Percentiles rank a stretch among this genome's conserved stretches.
Conservation (phyloP, 2,888 invertebrate species). For the Lasioglossum figueresi region DNA sequence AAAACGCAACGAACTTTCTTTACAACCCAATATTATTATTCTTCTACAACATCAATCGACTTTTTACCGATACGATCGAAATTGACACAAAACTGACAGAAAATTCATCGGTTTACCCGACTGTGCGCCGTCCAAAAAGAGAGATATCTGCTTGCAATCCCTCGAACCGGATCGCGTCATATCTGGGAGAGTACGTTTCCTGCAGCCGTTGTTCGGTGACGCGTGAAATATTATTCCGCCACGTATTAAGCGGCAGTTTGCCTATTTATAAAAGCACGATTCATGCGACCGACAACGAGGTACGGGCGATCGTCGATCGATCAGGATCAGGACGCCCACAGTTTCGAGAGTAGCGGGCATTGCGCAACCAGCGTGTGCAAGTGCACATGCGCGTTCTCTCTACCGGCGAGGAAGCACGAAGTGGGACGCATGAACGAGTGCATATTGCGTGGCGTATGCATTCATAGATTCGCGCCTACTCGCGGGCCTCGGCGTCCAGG, state of each 20-base stretch:
- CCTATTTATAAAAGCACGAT: constrained; percentile 71
- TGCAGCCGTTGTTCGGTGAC: constrained; percentile 40
- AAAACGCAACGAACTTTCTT: no score
- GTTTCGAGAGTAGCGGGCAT: constrained; percentile 42
- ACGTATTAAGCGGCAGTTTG: constrained; percentile 65
- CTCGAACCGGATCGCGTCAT: neutral
- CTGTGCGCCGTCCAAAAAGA: neutral
- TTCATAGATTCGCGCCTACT: constrained; percentile 61
- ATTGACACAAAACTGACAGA: no score
- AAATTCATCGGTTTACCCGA: no score
- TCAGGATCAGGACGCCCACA: constrained; percentile 59
- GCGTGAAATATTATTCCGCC: constrained; percentile 65
- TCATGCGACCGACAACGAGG: constrained; percentile 47
- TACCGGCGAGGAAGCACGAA: constrained; percentile 49
- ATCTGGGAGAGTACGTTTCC: constrained; percentile 6
- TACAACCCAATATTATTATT: no score
- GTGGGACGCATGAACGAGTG: constrained; percentile 59
- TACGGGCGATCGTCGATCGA: constrained; percentile 49
- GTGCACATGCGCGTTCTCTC: constrained; percentile 57
- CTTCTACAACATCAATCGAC: no score
- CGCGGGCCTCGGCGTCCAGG: constrained; percentile 25
- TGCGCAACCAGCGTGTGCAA: constrained; percentile 56
- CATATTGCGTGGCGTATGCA: constrained; percentile 56
- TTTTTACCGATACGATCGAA: no score
- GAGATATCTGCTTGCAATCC: neutral